phyloP scores from a whole-genome alignment of 2,797 vertebrate genomes.

The Diplodus puntazzo region DNA sequence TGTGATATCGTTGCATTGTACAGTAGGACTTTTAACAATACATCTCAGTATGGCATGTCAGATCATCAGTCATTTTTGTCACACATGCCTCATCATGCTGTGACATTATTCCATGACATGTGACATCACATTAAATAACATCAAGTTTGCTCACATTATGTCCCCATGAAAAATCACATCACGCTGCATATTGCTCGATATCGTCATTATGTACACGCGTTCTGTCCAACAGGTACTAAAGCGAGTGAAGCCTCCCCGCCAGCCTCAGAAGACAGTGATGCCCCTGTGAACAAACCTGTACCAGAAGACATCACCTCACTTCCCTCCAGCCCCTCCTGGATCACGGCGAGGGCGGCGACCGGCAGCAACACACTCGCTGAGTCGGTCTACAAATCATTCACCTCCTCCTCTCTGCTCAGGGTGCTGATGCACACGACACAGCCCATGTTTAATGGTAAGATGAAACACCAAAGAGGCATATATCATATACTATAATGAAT shows the following conservation, averaged over 20 bases:
- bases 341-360: slow-evolving; percentile 80
- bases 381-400: slow-evolving; percentile 72
- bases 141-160: neutral
- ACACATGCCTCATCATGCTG: no score
- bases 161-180: neutral
- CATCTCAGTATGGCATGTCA: neutral
- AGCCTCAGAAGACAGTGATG: slow-evolving; percentile 67
- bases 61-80: neutral
- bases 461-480: slow-evolving; percentile 45
- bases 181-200: neutral
- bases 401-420: slow-evolving; percentile 83
- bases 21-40: neutral
- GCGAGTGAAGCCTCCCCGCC: slow-evolving; percentile 48
- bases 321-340: slow-evolving; percentile 86
- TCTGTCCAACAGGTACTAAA: slow-evolving; percentile 41
- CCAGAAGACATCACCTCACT: slow-evolving; percentile 76
- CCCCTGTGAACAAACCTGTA: slow-evolving; percentile 64
- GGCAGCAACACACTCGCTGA: slow-evolving; percentile 77
- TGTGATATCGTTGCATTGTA: neutral
- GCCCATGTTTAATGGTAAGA: slow-evolving; percentile 93
- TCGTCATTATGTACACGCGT: neutral
- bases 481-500: neutral
- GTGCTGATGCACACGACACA: slow-evolving; percentile 92
- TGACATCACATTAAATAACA: neutral
- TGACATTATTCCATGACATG: neutral